These are phyloP conservation scores for Plemyria rubiginata DNA, from an alignment of 2,888 invertebrate species.

Conservation along the genomic window DNA sequence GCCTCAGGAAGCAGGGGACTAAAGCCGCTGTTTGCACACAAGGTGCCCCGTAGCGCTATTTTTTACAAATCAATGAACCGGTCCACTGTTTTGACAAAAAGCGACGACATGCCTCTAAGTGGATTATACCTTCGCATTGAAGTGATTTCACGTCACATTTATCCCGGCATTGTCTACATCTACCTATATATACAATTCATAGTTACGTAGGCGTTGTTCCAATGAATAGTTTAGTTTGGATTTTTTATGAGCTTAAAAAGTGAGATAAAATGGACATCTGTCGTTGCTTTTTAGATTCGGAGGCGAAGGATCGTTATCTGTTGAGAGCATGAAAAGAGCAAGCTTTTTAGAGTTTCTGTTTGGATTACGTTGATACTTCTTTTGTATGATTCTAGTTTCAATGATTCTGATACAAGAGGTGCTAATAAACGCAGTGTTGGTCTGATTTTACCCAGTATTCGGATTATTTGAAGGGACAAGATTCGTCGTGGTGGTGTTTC, in stretches of 20 bases:
- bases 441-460: constrained; percentile 1
- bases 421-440: constrained; percentile 14
- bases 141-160: constrained; percentile 82
- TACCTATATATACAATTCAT: constrained; percentile 53
- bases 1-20: constrained; percentile 36
- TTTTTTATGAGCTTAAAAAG: constrained; percentile 69
- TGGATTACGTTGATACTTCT: constrained; percentile 20
- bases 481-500: neutral
- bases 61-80: constrained; percentile 80
- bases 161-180: constrained; percentile 63
- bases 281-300: constrained; percentile 65
- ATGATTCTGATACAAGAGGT: constrained; percentile 12
- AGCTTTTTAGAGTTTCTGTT: constrained; percentile 43
- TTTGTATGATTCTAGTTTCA: constrained; percentile 18
- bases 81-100: constrained; percentile 72
- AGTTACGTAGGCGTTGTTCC: constrained; percentile 79
- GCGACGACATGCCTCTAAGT: constrained; percentile 80
- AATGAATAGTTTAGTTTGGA: constrained; percentile 67
- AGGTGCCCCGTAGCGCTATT: constrained; percentile 75
- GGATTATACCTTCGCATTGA: constrained; percentile 73
- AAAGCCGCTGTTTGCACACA: constrained; percentile 72
- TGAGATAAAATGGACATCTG: constrained; percentile 72
- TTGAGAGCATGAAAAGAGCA: constrained; percentile 62
- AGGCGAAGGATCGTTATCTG: constrained; percentile 57
- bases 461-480: neutral